A percentile compares a stretch with the other conserved stretches of the same genome.
phyloP scores from a whole-genome alignment of 2,113 vertebrate species.

The Neotragus pygmaeus region DNA sequence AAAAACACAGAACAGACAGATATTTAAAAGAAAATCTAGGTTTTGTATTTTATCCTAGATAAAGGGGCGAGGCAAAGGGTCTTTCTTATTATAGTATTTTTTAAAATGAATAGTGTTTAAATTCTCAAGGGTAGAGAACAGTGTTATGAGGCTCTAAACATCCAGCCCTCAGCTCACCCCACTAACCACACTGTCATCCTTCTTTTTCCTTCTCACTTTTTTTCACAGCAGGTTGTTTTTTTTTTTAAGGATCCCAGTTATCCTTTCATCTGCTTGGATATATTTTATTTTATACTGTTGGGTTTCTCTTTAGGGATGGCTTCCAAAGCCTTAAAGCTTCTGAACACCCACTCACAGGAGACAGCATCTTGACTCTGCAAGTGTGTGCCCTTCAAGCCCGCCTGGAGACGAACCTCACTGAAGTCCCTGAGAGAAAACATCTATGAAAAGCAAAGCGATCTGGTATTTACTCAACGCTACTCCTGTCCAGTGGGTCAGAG shows the following conservation, averaged over 20 bases:
- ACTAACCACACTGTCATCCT: background rate
- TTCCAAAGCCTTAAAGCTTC: background rate
- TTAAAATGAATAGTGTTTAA: background rate
- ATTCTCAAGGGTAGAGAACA: background rate
- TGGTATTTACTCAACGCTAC: constrained; percentile 26
- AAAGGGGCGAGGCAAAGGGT: background rate
- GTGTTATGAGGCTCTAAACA: background rate
- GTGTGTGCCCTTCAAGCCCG: background rate
- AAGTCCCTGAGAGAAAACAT: background rate
- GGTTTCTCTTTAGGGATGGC: background rate
- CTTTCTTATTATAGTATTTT: background rate
- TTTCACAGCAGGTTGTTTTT: background rate
- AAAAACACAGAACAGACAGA: background rate
- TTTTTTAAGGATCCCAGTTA: background rate
- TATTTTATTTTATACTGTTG: background rate
- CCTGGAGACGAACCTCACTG: background rate
- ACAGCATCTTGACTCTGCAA: background rate
- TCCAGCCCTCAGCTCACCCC: background rate
- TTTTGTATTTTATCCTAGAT: background rate
- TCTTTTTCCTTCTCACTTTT: background rate
- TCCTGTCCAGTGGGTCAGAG: background rate
- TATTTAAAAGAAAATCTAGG: background rate
- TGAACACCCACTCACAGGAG: background rate
- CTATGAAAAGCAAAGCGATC: background rate
- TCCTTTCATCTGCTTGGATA: background rate